Evolutionary conservation across 2,888 invertebrate species (phyloP).

Genomic region (Patella depressa): DNA sequence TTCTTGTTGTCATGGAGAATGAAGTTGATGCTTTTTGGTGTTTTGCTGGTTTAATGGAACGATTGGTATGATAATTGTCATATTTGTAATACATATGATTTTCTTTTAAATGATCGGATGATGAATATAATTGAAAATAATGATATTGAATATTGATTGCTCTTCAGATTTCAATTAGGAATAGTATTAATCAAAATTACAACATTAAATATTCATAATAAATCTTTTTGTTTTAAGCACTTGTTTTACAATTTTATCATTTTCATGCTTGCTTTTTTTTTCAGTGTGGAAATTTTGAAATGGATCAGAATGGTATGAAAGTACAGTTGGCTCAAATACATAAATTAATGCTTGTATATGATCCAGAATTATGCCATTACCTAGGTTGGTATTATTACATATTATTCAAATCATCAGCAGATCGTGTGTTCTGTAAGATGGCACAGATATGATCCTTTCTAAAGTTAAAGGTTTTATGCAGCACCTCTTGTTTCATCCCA

Average conservation of each 20-base stretch:
- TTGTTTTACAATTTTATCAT: slow-evolving; percentile 1
- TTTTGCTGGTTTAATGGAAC: slow-evolving; percentile 97
- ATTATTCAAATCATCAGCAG: background rate
- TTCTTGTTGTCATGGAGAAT: slow-evolving; percentile 88
- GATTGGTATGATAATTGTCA: slow-evolving; percentile 80
- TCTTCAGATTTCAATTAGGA: too few relatives aligned
- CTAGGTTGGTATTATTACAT: slow-evolving; percentile 73
- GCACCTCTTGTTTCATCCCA: too few relatives aligned
- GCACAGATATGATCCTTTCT: too few relatives aligned
- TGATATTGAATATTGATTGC: too few relatives aligned
- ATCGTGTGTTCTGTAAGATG: too few relatives aligned
- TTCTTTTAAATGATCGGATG: background rate
- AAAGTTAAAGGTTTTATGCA: too few relatives aligned
- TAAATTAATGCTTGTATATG: slow-evolving; percentile 84
- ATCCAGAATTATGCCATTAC: slow-evolving; percentile 88
- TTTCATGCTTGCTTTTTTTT: slow-evolving; percentile 20
- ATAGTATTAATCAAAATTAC: too few relatives aligned
- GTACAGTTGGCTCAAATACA: slow-evolving; percentile 88
- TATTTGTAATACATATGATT: background rate
- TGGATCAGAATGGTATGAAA: slow-evolving; percentile 97
- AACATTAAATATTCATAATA: too few relatives aligned
- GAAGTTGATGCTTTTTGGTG: slow-evolving; percentile 99
- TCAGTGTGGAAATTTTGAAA: slow-evolving; percentile 85
- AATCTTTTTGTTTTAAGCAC: background rate
- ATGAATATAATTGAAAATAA: too few relatives aligned